These are phyloP conservation scores for Lepisosteus osseus DNA, from an alignment of 2,113 vertebrate species.

Conservation along the genomic window DNA sequence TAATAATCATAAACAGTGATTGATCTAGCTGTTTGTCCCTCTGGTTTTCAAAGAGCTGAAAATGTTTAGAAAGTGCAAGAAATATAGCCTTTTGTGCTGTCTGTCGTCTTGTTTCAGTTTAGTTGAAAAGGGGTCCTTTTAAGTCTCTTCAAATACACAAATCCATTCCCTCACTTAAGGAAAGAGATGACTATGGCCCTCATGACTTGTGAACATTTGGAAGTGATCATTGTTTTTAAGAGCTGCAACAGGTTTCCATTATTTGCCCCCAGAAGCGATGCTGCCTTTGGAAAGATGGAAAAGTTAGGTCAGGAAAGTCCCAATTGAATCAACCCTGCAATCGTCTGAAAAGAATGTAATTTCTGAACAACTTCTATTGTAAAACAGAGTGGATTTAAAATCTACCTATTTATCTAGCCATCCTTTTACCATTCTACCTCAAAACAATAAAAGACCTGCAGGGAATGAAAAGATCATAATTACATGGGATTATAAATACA, in stretches of 20 bases:
- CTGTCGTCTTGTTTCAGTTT: not conserved
- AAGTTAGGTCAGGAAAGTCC: not conserved
- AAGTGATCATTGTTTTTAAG: constrained; percentile 4
- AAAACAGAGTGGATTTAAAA: too few species aligned
- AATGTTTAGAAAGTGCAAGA: not conserved
- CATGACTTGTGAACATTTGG: constrained; percentile 1
- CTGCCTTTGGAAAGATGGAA: not conserved
- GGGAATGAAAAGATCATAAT: too few species aligned
- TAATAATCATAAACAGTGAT: too few species aligned
- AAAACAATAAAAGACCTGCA: too few species aligned
- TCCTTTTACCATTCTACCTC: too few species aligned
- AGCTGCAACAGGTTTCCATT: constrained; percentile 1
- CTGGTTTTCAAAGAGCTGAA: not conserved
- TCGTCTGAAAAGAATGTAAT: too few species aligned
- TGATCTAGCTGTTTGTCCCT: too few species aligned
- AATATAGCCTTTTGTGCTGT: not conserved
- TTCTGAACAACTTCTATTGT: too few species aligned
- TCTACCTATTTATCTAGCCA: too few species aligned
- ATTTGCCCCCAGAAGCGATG: not conserved
- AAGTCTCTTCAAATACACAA: not conserved
- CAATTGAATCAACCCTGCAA: not conserved
- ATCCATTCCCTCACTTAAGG: not conserved
- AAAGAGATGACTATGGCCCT: not conserved
- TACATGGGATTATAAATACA: too few species aligned
- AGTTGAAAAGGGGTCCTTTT: not conserved